Conservation (phyloP, 2,797 vertebrate genomes). For the Dallia pectoralis region DNA sequence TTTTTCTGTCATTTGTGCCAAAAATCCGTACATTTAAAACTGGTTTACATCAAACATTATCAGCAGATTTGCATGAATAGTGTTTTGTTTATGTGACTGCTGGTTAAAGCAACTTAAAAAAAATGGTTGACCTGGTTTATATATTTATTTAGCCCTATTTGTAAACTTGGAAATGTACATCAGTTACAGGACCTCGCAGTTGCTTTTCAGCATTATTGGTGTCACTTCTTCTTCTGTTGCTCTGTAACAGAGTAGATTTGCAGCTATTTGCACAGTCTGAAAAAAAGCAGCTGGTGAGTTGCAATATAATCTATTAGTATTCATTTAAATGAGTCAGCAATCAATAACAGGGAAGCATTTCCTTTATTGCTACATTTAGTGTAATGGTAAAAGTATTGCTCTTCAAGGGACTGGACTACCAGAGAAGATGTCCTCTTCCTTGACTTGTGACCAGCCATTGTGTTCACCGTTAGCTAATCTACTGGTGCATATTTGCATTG, state of each 20-base stretch:
- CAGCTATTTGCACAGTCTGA: slow-evolving; percentile 49
- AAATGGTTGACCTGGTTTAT: slow-evolving; percentile 30
- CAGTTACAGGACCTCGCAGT: slow-evolving; percentile 23
- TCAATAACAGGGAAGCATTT: background rate
- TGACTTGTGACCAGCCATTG: background rate
- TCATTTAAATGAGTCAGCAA: background rate
- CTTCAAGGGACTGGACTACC: background rate
- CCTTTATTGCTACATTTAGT: background rate
- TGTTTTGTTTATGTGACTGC: slow-evolving; percentile 19
- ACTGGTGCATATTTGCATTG: slow-evolving; percentile 25
- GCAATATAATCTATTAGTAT: background rate
- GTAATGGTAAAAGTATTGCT: background rate
- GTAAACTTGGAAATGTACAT: slow-evolving; percentile 35
- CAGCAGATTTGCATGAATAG: slow-evolving; percentile 8
- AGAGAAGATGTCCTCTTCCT: background rate
- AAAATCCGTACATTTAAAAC: slow-evolving; percentile 38
- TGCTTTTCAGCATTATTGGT: slow-evolving; percentile 40
- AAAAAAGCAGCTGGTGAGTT: background rate
- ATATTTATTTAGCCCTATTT: slow-evolving; percentile 32
- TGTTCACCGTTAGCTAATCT: background rate
- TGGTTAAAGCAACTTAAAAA: slow-evolving; percentile 36
- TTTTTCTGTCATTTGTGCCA: slow-evolving; percentile 77
- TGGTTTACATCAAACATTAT: slow-evolving; percentile 55
- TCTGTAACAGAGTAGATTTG: slow-evolving; percentile 48
- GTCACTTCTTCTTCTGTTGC: background rate